Percentiles rank a stretch among this genome's conserved stretches.
Conservation (phyloP, 2,113 vertebrate species). For the Tursiops truncatus region DNA sequence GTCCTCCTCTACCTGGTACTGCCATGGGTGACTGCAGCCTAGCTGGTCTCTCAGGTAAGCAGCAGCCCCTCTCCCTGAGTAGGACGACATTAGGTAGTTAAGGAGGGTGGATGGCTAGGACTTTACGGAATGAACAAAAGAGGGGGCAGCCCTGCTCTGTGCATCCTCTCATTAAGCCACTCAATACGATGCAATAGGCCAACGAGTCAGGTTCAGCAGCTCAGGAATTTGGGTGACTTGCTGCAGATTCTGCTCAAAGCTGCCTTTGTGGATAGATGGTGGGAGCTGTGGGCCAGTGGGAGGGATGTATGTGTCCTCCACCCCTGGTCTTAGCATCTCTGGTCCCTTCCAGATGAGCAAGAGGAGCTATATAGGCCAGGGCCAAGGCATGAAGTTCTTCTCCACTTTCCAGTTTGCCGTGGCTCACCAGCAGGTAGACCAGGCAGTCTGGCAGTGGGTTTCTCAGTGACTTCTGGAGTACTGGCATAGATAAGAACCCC, state of each 20-base stretch:
- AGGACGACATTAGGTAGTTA: neutral
- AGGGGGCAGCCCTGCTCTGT: neutral
- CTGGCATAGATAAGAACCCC: slow-evolving; percentile 82
- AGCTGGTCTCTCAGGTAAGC: slow-evolving; percentile 85
- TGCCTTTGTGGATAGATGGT: neutral
- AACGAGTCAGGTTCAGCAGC: neutral
- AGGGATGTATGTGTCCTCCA: neutral
- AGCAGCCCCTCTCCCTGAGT: fast-evolving
- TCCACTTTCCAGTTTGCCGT: slow-evolving; percentile 90
- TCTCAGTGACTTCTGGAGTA: slow-evolving; percentile 85
- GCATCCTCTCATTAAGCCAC: neutral
- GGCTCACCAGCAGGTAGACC: slow-evolving; percentile 80
- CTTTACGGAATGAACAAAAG: neutral
- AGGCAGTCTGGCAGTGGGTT: slow-evolving; percentile 85
- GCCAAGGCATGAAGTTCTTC: slow-evolving; percentile 84
- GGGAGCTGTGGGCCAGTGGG: no score
- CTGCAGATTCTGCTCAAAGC: neutral
- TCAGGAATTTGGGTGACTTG: neutral
- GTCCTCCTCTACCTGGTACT: slow-evolving; percentile 82
- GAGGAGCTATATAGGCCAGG: slow-evolving; percentile 83
- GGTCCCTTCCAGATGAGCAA: slow-evolving; percentile 80
- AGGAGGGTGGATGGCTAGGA: neutral
- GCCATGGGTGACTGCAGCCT: slow-evolving; percentile 73
- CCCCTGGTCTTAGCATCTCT: neutral
- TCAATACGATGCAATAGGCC: neutral